Percentiles rank a stretch among this genome's conserved stretches.
phyloP scores from a whole-genome alignment of 1,140 invertebrate genomes.

The Drosophila pseudoobscura region DNA sequence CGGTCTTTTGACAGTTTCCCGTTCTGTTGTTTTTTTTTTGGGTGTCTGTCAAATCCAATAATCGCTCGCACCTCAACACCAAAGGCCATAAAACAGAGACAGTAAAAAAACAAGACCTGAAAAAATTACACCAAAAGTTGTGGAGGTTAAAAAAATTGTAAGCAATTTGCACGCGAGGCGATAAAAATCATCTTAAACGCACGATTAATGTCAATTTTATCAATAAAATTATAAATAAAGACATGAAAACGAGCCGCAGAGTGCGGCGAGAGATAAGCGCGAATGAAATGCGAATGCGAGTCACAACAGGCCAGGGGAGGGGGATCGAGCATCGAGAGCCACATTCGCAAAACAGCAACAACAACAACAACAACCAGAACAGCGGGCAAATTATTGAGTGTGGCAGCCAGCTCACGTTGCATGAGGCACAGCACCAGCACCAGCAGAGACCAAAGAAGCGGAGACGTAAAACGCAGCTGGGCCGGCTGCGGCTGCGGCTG shows the following conservation, averaged over 20 bases:
- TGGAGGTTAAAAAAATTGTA: slow-evolving; percentile 56
- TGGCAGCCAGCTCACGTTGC: slow-evolving; percentile 75
- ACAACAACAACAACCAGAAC: slow-evolving; percentile 28
- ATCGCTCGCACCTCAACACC: slow-evolving; percentile 44
- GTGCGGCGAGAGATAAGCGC: slow-evolving; percentile 60
- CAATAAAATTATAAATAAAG: slow-evolving; percentile 83
- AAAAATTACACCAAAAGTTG: slow-evolving; percentile 7
- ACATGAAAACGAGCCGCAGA: slow-evolving; percentile 75
- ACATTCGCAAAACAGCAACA: slow-evolving; percentile 14
- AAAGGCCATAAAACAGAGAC: slow-evolving; percentile 38
- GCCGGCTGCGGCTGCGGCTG: slow-evolving; percentile 16
- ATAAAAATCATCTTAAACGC: slow-evolving; percentile 82
- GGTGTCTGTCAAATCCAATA: slow-evolving; percentile 32
- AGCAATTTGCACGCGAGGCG: slow-evolving; percentile 81
- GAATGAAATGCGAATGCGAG: slow-evolving; percentile 72
- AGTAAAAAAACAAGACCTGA: slow-evolving; percentile 6
- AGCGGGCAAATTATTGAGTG: slow-evolving; percentile 78
- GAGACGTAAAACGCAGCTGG: slow-evolving; percentile 52
- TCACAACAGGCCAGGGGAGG: slow-evolving; percentile 46
- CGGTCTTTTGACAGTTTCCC: too few species aligned
- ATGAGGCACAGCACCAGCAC: slow-evolving; percentile 33
- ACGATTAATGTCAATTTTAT: slow-evolving; percentile 83
- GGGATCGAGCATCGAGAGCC: slow-evolving; percentile 21
- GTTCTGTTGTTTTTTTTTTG: background rate
- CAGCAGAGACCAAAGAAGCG: too few species aligned